Evolutionary conservation across 2,797 vertebrate genomes (phyloP), one percentile per base, ranked within the genome.

Genomic region (Coregonus ussuriensis): DNA sequence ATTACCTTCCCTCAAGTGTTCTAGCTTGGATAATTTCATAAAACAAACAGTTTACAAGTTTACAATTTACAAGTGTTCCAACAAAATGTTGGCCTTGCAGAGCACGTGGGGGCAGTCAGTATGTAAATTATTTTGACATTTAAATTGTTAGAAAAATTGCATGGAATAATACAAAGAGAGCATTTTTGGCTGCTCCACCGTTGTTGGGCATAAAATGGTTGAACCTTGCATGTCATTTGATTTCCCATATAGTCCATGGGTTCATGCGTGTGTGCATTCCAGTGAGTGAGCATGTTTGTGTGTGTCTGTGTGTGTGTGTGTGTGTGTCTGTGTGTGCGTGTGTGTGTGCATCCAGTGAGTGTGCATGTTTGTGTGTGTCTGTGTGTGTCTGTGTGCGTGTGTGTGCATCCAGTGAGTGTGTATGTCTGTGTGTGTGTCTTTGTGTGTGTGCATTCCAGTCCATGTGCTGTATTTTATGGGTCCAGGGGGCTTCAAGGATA

Each of bases 391-490:
- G 33, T 33, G 15, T 68, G 15, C 15, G 25, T 66, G 15, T 33
- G 9, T 33, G 4, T 33, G 15, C 6, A 35, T 41, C 7, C 4
- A 37, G 69, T 18, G 54, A 18, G 75, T 21, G 4, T 74, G 3
- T 6, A 16, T 63, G 25, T 69, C 21, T 63, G 56, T 25, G 4
- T 21, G 1, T 25, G 66, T 14, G 29, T 66, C 1, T 66, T 6
- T 66, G 13, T 59, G 13, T 31, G 6, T 31, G 3, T 31, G 15
- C 6, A 31, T 18, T 51, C 7, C 21, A 29, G 74, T n/a, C 6
- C 59, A 1, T 5, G 35, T 35, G 41, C 54, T 65, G 59, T 89
- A 77, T 89, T 93, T 93, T 91, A 93, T 90, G 84, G 41, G 41
- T 47, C 9, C 41, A 47, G 41, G 9, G 41, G 9, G 7, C 9